These are phyloP conservation scores for Paratrypauchen microcephalus DNA, from an alignment of 2,797 vertebrate species.

Conservation along the genomic window DNA sequence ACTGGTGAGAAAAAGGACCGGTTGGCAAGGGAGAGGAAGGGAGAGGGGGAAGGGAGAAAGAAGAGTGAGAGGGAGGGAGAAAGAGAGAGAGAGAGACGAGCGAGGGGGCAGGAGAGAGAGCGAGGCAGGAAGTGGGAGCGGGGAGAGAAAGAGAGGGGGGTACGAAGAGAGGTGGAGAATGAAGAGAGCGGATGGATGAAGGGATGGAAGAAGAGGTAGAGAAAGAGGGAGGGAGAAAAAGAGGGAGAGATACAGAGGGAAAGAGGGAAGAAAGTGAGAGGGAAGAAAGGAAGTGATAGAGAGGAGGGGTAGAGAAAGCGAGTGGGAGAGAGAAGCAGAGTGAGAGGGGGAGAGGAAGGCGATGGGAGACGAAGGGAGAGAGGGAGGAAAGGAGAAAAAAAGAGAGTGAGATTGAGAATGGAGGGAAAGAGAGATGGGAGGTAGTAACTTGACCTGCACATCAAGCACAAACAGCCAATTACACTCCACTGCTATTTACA, in stretches of 20 bases:
- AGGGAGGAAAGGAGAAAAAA: too few relatives aligned
- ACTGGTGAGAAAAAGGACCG: slow-evolving; percentile 71
- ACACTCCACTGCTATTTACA: slow-evolving; percentile 15
- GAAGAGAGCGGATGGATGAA: slow-evolving; percentile 6
- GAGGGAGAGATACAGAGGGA: too few relatives aligned
- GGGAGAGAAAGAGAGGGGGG: not conserved
- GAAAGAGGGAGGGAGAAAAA: slow-evolving; percentile 13
- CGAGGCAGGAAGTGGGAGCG: too few relatives aligned
- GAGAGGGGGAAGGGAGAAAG: slow-evolving; percentile 10
- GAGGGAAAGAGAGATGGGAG: too few relatives aligned
- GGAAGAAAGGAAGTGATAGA: too few relatives aligned
- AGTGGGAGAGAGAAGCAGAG: too few relatives aligned
- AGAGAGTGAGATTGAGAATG: slow-evolving; percentile 29
- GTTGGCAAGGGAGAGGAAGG: slow-evolving; percentile 58
- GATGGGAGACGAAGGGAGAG: too few relatives aligned
- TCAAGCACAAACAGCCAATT: slow-evolving; percentile 29
- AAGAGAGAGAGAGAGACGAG: slow-evolving; percentile 25
- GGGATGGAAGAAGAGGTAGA: slow-evolving; percentile 15
- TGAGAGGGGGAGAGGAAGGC: too few relatives aligned
- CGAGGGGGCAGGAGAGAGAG: too few relatives aligned
- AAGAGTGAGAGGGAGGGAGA: slow-evolving; percentile 31
- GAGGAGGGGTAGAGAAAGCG: too few relatives aligned
- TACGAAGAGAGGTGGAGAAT: too few relatives aligned
- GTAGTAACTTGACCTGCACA: slow-evolving; percentile 39
- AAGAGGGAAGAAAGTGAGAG: too few relatives aligned